A percentile compares a stretch with the other conserved stretches of the same genome.
Conservation (phyloP, 2,888 invertebrate species). For the Cylindroiulus punctatus region DNA sequence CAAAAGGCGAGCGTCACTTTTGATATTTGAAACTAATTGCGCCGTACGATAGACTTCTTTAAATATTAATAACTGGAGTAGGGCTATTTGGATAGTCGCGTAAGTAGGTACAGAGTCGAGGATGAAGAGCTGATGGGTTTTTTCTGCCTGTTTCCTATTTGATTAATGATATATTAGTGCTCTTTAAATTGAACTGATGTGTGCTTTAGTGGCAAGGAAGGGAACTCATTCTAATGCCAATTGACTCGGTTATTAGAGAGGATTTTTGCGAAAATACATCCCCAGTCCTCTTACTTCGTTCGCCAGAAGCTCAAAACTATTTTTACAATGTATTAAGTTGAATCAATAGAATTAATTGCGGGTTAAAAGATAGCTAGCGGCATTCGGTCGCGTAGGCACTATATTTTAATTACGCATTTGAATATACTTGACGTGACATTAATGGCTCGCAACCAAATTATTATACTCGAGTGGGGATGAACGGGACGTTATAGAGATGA, state of each 20-base stretch:
- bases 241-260: neutral
- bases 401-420: neutral
- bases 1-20: neutral
- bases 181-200: neutral
- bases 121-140: neutral
- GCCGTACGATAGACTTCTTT: neutral
- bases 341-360: neutral
- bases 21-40: neutral
- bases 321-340: neutral
- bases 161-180: neutral
- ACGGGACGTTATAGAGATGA: neutral
- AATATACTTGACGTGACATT: neutral
- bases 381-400: neutral
- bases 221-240: neutral
- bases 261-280: neutral
- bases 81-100: neutral
- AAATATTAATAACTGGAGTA: neutral
- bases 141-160: neutral
- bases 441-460: neutral
- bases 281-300: neutral
- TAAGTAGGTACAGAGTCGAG: neutral
- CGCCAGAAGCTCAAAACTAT: neutral
- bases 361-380: neutral
- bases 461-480: neutral
- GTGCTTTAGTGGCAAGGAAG: neutral